Conservation (phyloP, 2,888 invertebrate genomes). For the Scaptomyza cyrtandrae region DNA sequence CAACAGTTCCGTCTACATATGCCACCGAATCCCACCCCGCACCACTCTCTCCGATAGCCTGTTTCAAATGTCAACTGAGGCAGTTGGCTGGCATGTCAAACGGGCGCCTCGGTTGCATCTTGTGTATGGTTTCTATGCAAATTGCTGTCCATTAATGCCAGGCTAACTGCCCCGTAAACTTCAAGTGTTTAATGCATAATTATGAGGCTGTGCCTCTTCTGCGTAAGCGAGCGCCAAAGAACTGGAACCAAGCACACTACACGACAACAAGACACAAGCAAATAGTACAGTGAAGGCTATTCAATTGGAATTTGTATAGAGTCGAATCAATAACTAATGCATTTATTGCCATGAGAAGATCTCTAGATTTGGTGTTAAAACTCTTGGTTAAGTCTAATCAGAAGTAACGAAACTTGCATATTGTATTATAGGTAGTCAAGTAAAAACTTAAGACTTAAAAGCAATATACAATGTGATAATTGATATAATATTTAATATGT, state of each 20-base stretch:
- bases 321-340: neutral
- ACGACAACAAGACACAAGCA: conserved; percentile 33
- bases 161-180: conserved; percentile 64
- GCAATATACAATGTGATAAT: too few species aligned
- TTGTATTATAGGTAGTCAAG: too few species aligned
- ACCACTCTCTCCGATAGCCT: neutral
- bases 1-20: conserved; percentile 30
- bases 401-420: too few species aligned
- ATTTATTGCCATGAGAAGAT: too few species aligned
- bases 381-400: too few species aligned
- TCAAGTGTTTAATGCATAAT: conserved; percentile 77
- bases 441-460: too few species aligned
- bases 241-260: conserved; percentile 10
- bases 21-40: neutral
- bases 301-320: neutral
- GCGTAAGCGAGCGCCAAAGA: conserved; percentile 16
- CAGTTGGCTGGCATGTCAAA: conserved; percentile 49
- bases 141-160: conserved; percentile 64
- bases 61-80: conserved; percentile 51
- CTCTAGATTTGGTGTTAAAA: too few species aligned
- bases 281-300: conserved; percentile 30
- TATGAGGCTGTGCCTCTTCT: conserved; percentile 40
- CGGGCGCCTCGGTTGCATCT: conserved; percentile 39
- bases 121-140: conserved; percentile 72
- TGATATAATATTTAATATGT: too few species aligned